These are phyloP conservation scores for Antrozous pallidus DNA, from an alignment of 2,797 vertebrate genomes.

Conservation along the genomic window DNA sequence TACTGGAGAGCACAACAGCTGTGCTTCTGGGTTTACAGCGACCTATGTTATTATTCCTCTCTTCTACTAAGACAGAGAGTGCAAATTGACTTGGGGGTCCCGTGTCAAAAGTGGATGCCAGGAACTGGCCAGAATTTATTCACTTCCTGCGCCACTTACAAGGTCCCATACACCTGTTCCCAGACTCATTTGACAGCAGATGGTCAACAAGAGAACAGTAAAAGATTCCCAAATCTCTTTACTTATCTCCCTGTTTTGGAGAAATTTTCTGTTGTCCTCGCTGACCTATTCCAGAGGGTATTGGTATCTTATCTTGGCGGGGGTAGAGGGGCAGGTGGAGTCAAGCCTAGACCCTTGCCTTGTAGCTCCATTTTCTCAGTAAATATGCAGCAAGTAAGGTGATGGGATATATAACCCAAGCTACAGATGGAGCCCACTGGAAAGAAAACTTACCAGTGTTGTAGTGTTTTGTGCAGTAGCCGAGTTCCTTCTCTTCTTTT, in stretches of 20 bases:
- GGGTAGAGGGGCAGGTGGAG: background rate
- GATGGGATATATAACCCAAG: background rate
- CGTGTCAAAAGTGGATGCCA: background rate
- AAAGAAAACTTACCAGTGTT: conserved; percentile 90
- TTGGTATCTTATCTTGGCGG: background rate
- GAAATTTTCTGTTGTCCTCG: background rate
- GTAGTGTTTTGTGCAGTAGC: conserved; percentile 98
- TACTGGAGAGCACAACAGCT: background rate
- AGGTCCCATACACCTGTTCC: conserved; percentile 13
- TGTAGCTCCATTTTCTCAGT: background rate
- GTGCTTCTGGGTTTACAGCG: conserved; percentile 17
- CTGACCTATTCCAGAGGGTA: background rate
- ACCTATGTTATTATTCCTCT: background rate
- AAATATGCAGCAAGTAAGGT: background rate
- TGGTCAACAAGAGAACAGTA: background rate
- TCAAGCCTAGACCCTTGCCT: background rate
- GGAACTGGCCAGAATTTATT: background rate
- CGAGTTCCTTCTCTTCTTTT: conserved; percentile 96
- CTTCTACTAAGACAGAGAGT: background rate
- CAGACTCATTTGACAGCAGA: background rate
- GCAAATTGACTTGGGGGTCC: background rate
- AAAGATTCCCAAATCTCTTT: background rate
- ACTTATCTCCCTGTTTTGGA: background rate
- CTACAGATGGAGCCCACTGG: background rate
- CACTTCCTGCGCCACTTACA: background rate